These are phyloP conservation scores for Tenualosa ilisha DNA, from an alignment of 2,797 vertebrate genomes.

Conservation along the genomic window DNA sequence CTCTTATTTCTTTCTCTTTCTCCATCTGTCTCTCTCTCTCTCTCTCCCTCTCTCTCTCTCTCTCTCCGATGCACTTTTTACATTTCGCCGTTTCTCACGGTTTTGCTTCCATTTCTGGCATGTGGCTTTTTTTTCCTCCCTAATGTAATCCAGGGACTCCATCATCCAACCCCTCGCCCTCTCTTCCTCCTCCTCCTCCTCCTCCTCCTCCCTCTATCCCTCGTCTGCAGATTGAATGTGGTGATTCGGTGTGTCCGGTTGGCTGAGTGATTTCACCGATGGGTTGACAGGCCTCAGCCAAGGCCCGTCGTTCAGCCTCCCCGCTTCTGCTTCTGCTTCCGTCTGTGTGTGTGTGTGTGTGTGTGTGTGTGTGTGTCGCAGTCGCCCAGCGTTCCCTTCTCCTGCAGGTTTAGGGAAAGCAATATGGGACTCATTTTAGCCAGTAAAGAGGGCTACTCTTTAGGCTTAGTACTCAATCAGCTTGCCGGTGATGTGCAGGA, in stretches of 20 bases:
- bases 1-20: conserved; percentile 47
- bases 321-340: conserved; percentile 40
- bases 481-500: conserved; percentile 64
- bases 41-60: conserved; percentile 50
- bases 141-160: conserved; percentile 25
- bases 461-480: conserved; percentile 79
- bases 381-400: conserved; percentile 58
- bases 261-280: conserved; percentile 20
- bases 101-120: neutral
- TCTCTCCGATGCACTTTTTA: conserved; percentile 47
- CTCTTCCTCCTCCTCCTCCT: neutral
- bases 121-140: neutral
- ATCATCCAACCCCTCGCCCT: neutral
- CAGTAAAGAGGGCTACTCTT: conserved; percentile 72
- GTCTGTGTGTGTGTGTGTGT: conserved; percentile 12
- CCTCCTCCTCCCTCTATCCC: neutral
- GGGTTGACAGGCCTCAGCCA: neutral
- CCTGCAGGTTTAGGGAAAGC: conserved; percentile 73
- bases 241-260: conserved; percentile 11
- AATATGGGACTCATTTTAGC: conserved; percentile 77
- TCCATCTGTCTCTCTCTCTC: conserved; percentile 57
- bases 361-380: conserved; percentile 10
- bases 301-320: conserved; percentile 50
- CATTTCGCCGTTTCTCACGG: neutral
- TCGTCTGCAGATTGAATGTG: neutral